Conservation (phyloP, 64 coral and sea anemone species). For the Porites australiensis region DNA sequence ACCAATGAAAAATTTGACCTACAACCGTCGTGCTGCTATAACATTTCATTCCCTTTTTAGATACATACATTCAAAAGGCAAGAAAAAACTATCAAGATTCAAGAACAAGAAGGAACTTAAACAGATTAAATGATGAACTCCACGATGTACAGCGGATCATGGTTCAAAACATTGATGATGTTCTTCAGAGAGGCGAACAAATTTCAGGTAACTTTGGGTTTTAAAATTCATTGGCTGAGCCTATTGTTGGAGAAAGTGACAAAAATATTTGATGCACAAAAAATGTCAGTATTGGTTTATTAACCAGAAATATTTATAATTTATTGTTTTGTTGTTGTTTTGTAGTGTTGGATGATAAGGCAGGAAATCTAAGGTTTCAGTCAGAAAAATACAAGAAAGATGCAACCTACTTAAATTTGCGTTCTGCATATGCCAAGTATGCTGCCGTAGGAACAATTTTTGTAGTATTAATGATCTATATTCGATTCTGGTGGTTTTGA, state of each 20-base stretch:
- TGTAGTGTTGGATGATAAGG: slow-evolving; percentile 98
- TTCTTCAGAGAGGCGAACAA: slow-evolving; percentile 97
- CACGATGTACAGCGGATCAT: slow-evolving; percentile 98
- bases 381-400: slow-evolving; percentile 99
- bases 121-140: slow-evolving; percentile 99
- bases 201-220: slow-evolving; percentile 70
- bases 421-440: slow-evolving; percentile 98
- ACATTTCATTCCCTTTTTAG: slow-evolving; percentile 29
- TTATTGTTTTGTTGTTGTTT: neutral
- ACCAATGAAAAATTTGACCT: neutral
- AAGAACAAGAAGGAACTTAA: slow-evolving; percentile 95
- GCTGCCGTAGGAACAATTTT: slow-evolving; percentile 92
- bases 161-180: slow-evolving; percentile 99
- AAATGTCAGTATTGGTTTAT: too few relatives aligned
- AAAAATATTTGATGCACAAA: too few relatives aligned
- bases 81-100: slow-evolving; percentile 98
- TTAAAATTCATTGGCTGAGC: too few relatives aligned
- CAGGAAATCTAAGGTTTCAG: slow-evolving; percentile 95
- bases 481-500: slow-evolving; percentile 99
- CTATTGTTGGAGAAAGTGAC: too few relatives aligned
- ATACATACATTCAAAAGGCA: slow-evolving; percentile 99
- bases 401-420: slow-evolving; percentile 93
- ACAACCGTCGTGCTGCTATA: neutral
- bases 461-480: slow-evolving; percentile 92
- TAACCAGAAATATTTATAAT: neutral